Percentiles rank a stretch among this genome's conserved stretches.
These are phyloP conservation scores for Drosophila pseudotakahashii DNA, from an alignment of 2,888 invertebrate genomes.

Conservation along the genomic window DNA sequence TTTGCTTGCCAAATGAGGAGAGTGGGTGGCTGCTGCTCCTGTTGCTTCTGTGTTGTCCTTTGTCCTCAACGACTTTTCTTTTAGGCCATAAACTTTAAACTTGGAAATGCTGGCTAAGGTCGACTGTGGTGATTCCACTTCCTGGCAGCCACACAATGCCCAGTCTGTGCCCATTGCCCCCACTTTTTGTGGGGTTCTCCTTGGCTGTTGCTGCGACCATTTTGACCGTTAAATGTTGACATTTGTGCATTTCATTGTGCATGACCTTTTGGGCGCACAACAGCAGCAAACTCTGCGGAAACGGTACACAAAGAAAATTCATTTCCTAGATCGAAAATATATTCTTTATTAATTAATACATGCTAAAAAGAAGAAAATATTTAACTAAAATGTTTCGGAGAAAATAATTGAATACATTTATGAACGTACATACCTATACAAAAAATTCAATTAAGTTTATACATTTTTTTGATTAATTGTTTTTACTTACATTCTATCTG, in stretches of 20 bases:
- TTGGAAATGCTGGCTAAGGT: constrained; percentile 49
- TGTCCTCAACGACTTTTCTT: constrained; percentile 62
- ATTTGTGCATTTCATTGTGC: constrained; percentile 79
- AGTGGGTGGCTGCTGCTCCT: constrained; percentile 30
- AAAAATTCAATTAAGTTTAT: no score
- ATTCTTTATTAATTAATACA: no score
- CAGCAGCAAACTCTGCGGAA: constrained; percentile 52
- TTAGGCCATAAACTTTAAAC: constrained; percentile 73
- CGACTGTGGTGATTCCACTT: constrained; percentile 50
- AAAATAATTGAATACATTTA: no score
- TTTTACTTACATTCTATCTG: no score
- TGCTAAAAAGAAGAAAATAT: no score
- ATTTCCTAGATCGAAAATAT: no score
- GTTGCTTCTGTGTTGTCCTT: constrained; percentile 52
- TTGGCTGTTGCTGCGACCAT: constrained; percentile 53
- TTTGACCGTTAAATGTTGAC: constrained; percentile 79
- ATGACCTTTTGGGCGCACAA: constrained; percentile 70
- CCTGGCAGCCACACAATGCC: constrained; percentile 62
- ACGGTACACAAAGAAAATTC: neutral
- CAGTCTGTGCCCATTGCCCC: constrained; percentile 8
- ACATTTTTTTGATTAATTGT: no score
- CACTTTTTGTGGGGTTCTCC: constrained; percentile 17
- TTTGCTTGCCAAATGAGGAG: constrained; percentile 43
- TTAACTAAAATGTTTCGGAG: no score
- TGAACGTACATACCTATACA: no score